phyloP scores from a whole-genome alignment of 1,140 invertebrate genomes.

The Asbolus verrucosus region DNA sequence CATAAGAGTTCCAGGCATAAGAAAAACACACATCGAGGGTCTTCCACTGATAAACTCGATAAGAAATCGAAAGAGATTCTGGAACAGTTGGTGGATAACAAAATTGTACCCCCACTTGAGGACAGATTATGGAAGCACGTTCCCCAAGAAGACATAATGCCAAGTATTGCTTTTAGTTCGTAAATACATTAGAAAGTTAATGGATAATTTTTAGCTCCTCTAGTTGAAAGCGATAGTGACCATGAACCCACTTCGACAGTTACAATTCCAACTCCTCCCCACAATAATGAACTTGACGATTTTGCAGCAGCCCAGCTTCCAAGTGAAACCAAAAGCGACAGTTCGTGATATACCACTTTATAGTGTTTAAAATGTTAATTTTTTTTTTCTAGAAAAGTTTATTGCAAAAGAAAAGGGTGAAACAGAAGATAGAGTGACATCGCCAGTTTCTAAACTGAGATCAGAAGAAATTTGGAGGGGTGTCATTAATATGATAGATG shows the following conservation, averaged over 20 bases:
- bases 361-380: too few species aligned
- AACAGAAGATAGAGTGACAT: slow-evolving; percentile 43
- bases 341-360: background rate
- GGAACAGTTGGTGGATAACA: slow-evolving; percentile 63
- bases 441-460: slow-evolving; percentile 39
- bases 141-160: slow-evolving; percentile 65
- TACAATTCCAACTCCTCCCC: slow-evolving; percentile 65
- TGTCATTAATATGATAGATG: slow-evolving; percentile 89
- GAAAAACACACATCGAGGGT: slow-evolving; percentile 56
- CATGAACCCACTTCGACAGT: slow-evolving; percentile 74
- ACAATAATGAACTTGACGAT: slow-evolving; percentile 58
- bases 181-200: background rate
- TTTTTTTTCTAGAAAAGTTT: slow-evolving; percentile 19
- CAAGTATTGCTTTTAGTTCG: slow-evolving; percentile 60
- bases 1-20: slow-evolving; percentile 65
- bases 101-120: slow-evolving; percentile 64
- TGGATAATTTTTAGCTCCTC: slow-evolving; percentile 46
- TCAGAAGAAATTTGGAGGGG: slow-evolving; percentile 79
- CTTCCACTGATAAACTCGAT: slow-evolving; percentile 62
- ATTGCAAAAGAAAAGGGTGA: slow-evolving; percentile 13
- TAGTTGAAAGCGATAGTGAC: slow-evolving; percentile 69
- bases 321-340: slow-evolving; percentile 13
- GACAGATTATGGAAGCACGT: slow-evolving; percentile 64
- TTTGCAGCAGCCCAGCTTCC: background rate
- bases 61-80: slow-evolving; percentile 64